Evolutionary conservation across 2,888 invertebrate genomes (phyloP).

Genomic region (Oegoconia quadripuncta): DNA sequence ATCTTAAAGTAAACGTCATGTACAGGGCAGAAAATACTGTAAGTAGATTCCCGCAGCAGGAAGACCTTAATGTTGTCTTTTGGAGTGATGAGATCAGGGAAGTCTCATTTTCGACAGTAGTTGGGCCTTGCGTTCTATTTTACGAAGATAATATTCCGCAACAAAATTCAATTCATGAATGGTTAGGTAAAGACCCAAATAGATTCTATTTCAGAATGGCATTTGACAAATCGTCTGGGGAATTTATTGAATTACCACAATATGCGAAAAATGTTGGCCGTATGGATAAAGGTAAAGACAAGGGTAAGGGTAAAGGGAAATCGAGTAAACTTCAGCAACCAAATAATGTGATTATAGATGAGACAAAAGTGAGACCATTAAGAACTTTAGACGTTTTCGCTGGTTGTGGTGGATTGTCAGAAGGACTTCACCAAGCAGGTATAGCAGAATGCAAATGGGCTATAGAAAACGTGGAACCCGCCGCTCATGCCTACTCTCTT

Average conservation of each 20-base stretch:
- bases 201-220: conserved; percentile 87
- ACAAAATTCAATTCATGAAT: conserved; percentile 71
- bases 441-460: conserved; percentile 88
- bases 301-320: conserved; percentile 84
- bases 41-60: conserved; percentile 78
- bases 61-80: conserved; percentile 86
- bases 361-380: conserved; percentile 69
- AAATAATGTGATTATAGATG: conserved; percentile 38
- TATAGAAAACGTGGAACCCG: conserved; percentile 87
- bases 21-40: conserved; percentile 88
- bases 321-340: conserved; percentile 54
- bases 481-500: conserved; percentile 87
- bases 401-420: conserved; percentile 91
- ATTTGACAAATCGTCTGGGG: conserved; percentile 78
- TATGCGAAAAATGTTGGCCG: conserved; percentile 79
- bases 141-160: conserved; percentile 81
- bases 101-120: conserved; percentile 79
- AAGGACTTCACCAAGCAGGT: conserved; percentile 85
- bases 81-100: conserved; percentile 87
- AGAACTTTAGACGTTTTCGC: conserved; percentile 90
- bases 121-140: conserved; percentile 84
- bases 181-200: conserved; percentile 81
- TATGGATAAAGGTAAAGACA: conserved; percentile 81
- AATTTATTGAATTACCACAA: conserved; percentile 81
- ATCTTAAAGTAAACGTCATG: conserved; percentile 83